Evolutionary conservation across 2,888 invertebrate genomes (phyloP).

Genomic region (Scaptomyza polygonia): DNA sequence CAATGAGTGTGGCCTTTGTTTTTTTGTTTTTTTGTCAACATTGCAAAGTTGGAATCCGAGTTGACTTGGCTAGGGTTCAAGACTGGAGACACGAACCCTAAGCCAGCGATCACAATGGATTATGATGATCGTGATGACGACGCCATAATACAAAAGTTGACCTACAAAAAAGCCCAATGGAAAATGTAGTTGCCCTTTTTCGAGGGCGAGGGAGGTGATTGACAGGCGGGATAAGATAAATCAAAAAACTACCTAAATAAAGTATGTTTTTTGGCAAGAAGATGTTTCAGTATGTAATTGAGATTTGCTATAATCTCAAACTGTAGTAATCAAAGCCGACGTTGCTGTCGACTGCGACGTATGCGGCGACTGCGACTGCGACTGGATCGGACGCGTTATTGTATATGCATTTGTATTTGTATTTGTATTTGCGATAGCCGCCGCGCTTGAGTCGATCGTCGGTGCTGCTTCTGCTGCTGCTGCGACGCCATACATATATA

Average conservation of each 20-base stretch:
- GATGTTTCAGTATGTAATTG: slow-evolving; percentile 5
- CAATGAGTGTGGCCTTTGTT: slow-evolving; percentile 37
- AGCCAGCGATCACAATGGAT: slow-evolving; percentile 21
- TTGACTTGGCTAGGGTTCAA: slow-evolving; percentile 39
- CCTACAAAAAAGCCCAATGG: slow-evolving; percentile 12
- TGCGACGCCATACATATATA: slow-evolving; percentile 22
- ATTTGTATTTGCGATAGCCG: slow-evolving; percentile 48
- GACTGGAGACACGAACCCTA: slow-evolving; percentile 16
- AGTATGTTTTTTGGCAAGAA: background rate
- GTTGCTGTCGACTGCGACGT: background rate
- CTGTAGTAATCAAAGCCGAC: slow-evolving; percentile 15
- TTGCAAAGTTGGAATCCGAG: slow-evolving; percentile 1
- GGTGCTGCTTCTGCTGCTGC: slow-evolving; percentile 32
- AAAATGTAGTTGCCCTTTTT: slow-evolving; percentile 31
- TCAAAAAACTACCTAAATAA: background rate
- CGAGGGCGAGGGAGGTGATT: slow-evolving; percentile 56
- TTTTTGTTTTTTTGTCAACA: slow-evolving; percentile 3
- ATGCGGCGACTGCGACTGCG: slow-evolving; percentile 15
- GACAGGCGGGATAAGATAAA: slow-evolving; percentile 32
- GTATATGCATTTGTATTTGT: slow-evolving; percentile 37
- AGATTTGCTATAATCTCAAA: slow-evolving; percentile 37
- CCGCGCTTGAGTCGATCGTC: slow-evolving; percentile 51
- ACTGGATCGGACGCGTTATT: slow-evolving; percentile 25
- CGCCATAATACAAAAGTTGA: slow-evolving; percentile 8
- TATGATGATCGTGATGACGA: slow-evolving; percentile 18